Conservation (phyloP, 2,113 vertebrate genomes). For the Cebus imitator region DNA sequence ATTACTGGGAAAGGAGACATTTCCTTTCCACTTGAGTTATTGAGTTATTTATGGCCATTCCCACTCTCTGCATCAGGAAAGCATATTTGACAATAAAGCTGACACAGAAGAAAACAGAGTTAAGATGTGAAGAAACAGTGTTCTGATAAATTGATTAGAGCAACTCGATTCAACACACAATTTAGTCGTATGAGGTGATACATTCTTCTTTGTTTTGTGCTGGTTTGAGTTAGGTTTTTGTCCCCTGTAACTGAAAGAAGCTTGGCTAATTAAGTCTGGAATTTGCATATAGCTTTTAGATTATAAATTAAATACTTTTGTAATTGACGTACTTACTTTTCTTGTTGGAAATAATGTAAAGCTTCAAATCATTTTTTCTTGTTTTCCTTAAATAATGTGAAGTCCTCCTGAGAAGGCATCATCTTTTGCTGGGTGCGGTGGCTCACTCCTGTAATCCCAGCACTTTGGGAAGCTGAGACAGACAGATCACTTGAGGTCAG, state of each 20-base stretch:
- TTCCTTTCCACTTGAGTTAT: not conserved
- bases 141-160: not conserved
- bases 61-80: not conserved
- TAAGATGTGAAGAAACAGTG: not conserved
- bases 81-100: not conserved
- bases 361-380: not conserved
- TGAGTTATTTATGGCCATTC: not conserved
- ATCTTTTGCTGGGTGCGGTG: not conserved
- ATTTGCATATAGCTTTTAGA: constrained; percentile 17
- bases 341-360: not conserved
- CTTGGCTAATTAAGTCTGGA: not conserved
- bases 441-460: too few relatives aligned
- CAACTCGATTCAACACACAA: not conserved
- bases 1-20: not conserved
- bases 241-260: not conserved
- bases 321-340: constrained; percentile 2
- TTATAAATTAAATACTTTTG: constrained; percentile 39
- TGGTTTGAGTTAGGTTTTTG: not conserved
- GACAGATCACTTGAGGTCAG: too few relatives aligned
- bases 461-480: too few relatives aligned
- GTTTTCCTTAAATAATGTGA: constrained; percentile 3
- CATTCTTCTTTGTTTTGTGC: not conserved
- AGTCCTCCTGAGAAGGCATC: not conserved
- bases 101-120: not conserved
- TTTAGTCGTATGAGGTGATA: not conserved